Evolutionary conservation across 2,797 vertebrate species (phyloP).

Genomic region (Denticeps clupeoides): DNA sequence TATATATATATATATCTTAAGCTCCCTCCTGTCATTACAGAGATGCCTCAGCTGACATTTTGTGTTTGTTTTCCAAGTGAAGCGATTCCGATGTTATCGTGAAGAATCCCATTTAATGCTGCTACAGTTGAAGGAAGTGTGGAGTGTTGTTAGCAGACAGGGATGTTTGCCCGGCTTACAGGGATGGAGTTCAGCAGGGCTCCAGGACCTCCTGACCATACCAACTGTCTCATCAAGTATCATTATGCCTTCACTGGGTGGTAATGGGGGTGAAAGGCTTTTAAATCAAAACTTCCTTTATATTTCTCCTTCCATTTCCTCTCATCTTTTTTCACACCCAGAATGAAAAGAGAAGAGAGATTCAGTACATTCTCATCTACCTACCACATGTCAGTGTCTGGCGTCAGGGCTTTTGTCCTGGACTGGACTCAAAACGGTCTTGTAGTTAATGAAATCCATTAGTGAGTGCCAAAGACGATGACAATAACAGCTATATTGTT

Average conservation of each 20-base stretch:
- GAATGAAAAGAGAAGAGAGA: too few relatives aligned
- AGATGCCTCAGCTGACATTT: constrained; percentile 24
- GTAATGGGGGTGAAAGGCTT: not conserved
- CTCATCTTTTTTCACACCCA: too few relatives aligned
- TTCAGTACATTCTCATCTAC: too few relatives aligned
- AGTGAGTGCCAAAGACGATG: too few relatives aligned
- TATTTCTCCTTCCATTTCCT: constrained; percentile 6
- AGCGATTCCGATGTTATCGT: constrained; percentile 25
- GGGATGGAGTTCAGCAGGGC: constrained; percentile 7
- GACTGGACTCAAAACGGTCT: too few relatives aligned
- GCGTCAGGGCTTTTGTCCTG: too few relatives aligned
- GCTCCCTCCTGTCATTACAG: constrained; percentile 17
- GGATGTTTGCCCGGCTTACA: constrained; percentile 13
- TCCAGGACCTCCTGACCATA: constrained; percentile 4
- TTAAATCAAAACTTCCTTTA: constrained; percentile 8
- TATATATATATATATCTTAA: too few relatives aligned
- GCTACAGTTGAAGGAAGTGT: constrained; percentile 12
- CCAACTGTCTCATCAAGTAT: constrained; percentile 12
- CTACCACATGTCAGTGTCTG: too few relatives aligned
- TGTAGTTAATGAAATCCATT: too few relatives aligned
- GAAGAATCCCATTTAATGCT: constrained; percentile 28
- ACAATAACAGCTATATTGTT: too few relatives aligned
- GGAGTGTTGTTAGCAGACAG: constrained; percentile 1
- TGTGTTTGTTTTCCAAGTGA: constrained; percentile 25
- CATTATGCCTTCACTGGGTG: constrained; percentile 5